Evolutionary conservation across 2,888 invertebrate species (phyloP).

Genomic region (Plemyria rubiginata): DNA sequence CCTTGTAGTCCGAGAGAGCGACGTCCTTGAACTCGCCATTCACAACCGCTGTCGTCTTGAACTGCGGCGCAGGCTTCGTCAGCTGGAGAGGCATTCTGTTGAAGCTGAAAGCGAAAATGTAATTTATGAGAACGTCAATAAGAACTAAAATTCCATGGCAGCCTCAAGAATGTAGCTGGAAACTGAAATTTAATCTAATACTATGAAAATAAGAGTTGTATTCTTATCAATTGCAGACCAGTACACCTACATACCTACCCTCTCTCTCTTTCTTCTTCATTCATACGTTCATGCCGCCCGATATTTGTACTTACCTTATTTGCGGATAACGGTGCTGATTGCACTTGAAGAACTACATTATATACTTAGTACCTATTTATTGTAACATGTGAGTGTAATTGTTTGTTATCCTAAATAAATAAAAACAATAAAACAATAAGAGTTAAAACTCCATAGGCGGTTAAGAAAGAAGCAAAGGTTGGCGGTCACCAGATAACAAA

Average conservation of each 20-base stretch:
- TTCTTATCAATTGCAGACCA: too few species aligned
- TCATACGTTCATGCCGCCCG: too few species aligned
- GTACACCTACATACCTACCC: too few species aligned
- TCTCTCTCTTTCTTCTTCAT: too few species aligned
- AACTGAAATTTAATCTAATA: not conserved
- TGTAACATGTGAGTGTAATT: too few species aligned
- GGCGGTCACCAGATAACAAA: not conserved
- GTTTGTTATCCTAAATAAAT: too few species aligned
- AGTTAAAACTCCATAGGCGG: not conserved
- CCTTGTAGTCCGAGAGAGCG: conserved; percentile 90
- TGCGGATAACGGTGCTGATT: too few species aligned
- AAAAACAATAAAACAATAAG: too few species aligned
- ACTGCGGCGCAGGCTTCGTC: conserved; percentile 91
- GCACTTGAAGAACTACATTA: too few species aligned
- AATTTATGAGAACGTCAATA: not conserved
- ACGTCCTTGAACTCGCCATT: conserved; percentile 94
- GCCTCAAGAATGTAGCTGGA: not conserved
- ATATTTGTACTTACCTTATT: too few species aligned
- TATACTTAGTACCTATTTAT: too few species aligned
- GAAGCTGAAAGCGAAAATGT: conserved; percentile 61
- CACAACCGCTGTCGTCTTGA: conserved; percentile 92
- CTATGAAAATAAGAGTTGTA: not conserved
- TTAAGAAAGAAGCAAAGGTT: not conserved
- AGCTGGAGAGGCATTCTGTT: conserved; percentile 85
- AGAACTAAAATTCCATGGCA: conserved; percentile 5